These are phyloP conservation scores for Corythaeola cristata DNA, from an alignment of 2,113 vertebrate genomes.

Conservation along the genomic window DNA sequence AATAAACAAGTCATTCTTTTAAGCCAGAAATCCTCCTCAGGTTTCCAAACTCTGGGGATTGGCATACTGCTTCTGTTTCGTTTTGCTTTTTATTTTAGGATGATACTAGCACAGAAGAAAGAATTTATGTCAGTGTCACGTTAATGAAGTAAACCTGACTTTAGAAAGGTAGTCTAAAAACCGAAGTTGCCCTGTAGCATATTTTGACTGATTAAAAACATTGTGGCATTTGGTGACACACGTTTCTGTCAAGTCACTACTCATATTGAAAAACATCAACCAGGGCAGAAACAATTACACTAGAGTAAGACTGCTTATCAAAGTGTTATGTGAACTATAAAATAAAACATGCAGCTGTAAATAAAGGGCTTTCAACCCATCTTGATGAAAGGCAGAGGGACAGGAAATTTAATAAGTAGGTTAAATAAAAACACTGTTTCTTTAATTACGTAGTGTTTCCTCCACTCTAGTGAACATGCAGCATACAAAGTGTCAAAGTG, in stretches of 20 bases:
- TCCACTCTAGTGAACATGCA: not conserved
- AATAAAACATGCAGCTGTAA: not conserved
- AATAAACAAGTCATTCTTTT: not conserved
- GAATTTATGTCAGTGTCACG: not conserved
- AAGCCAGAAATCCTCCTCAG: not conserved
- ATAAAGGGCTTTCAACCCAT: not conserved
- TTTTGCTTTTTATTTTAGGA: not conserved
- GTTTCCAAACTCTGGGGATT: not conserved
- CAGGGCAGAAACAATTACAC: not conserved
- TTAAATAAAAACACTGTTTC: constrained; percentile 2
- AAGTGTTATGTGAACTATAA: not conserved
- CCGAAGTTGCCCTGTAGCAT: not conserved
- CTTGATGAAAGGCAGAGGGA: not conserved
- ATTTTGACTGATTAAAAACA: not conserved
- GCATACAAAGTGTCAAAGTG: not conserved
- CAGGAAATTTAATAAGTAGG: not conserved
- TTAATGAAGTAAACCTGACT: not conserved
- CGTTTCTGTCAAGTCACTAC: not conserved
- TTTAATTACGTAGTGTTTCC: constrained; percentile 9
- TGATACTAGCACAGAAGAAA: not conserved
- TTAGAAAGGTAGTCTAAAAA: not conserved
- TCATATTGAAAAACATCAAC: not conserved
- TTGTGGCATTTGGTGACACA: not conserved
- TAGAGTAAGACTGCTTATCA: not conserved
- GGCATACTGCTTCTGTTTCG: not conserved